Conservation (phyloP, 2,888 invertebrate genomes). For the Nemoura dubitans region DNA sequence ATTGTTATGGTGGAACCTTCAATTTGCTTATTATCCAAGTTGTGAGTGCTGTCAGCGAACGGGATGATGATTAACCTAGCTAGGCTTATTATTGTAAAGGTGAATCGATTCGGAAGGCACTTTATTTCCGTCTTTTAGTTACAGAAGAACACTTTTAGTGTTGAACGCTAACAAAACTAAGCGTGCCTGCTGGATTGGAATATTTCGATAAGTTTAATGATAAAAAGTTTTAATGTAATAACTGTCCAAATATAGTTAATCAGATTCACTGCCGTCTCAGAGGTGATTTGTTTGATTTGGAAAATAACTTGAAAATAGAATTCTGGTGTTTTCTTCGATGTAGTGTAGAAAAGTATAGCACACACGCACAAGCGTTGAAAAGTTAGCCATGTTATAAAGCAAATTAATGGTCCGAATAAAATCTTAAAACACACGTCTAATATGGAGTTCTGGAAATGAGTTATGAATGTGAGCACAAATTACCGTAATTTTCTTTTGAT, state of each 20-base stretch:
- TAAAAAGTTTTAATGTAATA: no score
- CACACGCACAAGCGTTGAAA: neutral
- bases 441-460: neutral
- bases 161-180: no score
- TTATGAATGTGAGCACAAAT: constrained; percentile 42
- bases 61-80: constrained; percentile 25
- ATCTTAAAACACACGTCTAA: constrained; percentile 12
- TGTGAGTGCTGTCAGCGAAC: constrained; percentile 18
- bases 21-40: constrained; percentile 28
- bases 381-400: neutral
- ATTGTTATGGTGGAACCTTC: constrained; percentile 31
- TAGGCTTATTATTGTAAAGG: neutral
- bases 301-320: neutral
- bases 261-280: neutral
- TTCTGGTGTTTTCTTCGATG: neutral
- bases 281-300: neutral
- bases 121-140: neutral
- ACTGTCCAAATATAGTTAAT: no score
- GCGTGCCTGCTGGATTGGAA: no score
- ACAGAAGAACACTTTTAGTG: no score
- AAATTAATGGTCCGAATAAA: constrained; percentile 36
- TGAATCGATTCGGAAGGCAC: neutral
- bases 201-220: no score
- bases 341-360: neutral
- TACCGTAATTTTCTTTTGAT: constrained; percentile 46